Evolutionary conservation across 1,140 invertebrate genomes (phyloP).

Genomic region (Bombus superbus): DNA sequence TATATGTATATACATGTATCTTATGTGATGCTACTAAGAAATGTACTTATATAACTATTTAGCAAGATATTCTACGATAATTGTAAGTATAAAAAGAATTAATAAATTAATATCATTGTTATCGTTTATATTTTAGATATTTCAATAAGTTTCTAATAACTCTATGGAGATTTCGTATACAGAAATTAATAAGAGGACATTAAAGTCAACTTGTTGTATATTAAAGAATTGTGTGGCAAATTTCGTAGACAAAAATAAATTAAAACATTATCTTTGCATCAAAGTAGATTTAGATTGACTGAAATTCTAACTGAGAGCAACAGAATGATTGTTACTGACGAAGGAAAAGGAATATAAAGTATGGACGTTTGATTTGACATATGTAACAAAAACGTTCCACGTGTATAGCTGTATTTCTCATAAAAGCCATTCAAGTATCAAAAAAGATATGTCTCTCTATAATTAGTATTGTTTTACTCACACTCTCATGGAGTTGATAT

Average conservation of each 20-base stretch:
- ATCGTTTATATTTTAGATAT: too few species aligned
- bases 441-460: not conserved
- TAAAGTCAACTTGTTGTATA: not conserved
- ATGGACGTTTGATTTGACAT: not conserved
- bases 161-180: not conserved
- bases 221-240: not conserved
- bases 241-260: slow-evolving; percentile 9
- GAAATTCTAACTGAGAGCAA: not conserved
- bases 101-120: too few species aligned
- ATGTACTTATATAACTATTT: too few species aligned
- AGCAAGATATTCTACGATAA: too few species aligned
- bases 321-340: not conserved
- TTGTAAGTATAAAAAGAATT: too few species aligned
- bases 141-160: too few species aligned
- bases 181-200: not conserved
- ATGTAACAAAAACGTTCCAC: not conserved
- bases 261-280: slow-evolving; percentile 9
- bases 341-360: not conserved
- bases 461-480: too few species aligned
- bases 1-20: not conserved
- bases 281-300: not conserved
- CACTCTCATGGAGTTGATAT: not conserved
- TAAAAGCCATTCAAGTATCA: not conserved
- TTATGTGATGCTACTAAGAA: too few species aligned
- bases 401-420: slow-evolving; percentile 5